Evolutionary conservation across 2,888 invertebrate genomes (phyloP).

Genomic region (Hecatera dysodea): DNA sequence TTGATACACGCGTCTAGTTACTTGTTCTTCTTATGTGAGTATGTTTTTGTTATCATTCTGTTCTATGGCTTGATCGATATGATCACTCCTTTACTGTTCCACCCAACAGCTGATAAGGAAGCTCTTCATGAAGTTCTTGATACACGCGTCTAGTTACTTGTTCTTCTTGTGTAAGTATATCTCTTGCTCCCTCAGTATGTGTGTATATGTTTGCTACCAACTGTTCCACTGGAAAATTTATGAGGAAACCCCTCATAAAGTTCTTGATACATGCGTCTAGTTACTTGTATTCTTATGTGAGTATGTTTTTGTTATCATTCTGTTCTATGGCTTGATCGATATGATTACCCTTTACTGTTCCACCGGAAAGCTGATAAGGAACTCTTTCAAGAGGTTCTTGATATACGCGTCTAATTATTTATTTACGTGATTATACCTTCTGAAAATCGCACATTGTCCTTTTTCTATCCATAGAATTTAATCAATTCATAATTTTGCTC

Average conservation of each 20-base stretch:
- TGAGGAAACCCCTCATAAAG: slow-evolving; percentile 98
- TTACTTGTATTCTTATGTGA: slow-evolving; percentile 93
- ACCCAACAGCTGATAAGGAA: slow-evolving; percentile 96
- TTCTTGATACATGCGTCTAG: slow-evolving; percentile 98
- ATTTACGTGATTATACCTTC: too few species aligned
- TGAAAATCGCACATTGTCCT: too few species aligned
- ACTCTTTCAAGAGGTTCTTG: slow-evolving; percentile 98
- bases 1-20: slow-evolving; percentile 98
- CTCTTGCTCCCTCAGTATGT: neutral
- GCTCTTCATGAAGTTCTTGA: slow-evolving; percentile 98
- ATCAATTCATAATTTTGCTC: too few species aligned
- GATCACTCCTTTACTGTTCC: slow-evolving; percentile 94
- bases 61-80: slow-evolving; percentile 96
- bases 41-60: slow-evolving; percentile 89
- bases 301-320: too few species aligned
- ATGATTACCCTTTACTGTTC: too few species aligned
- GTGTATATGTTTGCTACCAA: too few species aligned
- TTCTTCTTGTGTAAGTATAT: slow-evolving; percentile 91
- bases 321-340: too few species aligned
- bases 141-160: slow-evolving; percentile 98
- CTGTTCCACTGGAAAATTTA: slow-evolving; percentile 94
- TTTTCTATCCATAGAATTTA: too few species aligned
- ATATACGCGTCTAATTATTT: slow-evolving; percentile 98
- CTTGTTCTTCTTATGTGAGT: slow-evolving; percentile 92
- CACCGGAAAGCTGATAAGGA: slow-evolving; percentile 95